Evolutionary conservation across 2,888 invertebrate species (phyloP).

Genomic region (Fragum sueziense): DNA sequence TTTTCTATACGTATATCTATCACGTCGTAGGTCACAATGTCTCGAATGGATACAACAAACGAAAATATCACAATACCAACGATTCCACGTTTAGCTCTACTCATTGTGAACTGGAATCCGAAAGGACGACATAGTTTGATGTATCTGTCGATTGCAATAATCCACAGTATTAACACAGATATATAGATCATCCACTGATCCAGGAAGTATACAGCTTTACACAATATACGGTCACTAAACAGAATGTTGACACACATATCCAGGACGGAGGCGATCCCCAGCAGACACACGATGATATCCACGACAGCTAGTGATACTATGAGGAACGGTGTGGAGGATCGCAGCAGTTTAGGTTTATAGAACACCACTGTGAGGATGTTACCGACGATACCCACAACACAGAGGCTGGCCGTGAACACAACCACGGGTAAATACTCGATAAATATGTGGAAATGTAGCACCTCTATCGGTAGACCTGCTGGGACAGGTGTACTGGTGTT

Average conservation of each 20-base stretch:
- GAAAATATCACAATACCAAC: slow-evolving; percentile 15
- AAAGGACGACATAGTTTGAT: slow-evolving; percentile 39
- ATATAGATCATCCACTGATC: slow-evolving; percentile 48
- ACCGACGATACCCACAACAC: slow-evolving; percentile 32
- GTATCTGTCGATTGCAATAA: slow-evolving; percentile 47
- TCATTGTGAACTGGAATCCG: slow-evolving; percentile 30
- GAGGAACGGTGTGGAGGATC: slow-evolving; percentile 32
- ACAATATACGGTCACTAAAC: slow-evolving; percentile 20
- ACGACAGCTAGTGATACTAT: slow-evolving; percentile 34
- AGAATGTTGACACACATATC: slow-evolving; percentile 37
- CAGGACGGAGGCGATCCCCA: slow-evolving; percentile 25
- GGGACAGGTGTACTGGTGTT: background rate
- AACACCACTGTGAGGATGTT: slow-evolving; percentile 44
- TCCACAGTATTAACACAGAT: slow-evolving; percentile 39
- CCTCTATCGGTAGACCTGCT: background rate
- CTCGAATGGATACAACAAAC: slow-evolving; percentile 27
- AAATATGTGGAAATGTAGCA: background rate
- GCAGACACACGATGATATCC: slow-evolving; percentile 38
- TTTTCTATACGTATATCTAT: slow-evolving; percentile 9
- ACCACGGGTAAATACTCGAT: slow-evolving; percentile 30
- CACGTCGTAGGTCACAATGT: slow-evolving; percentile 38
- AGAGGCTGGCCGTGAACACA: slow-evolving; percentile 6
- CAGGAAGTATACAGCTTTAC: slow-evolving; percentile 48
- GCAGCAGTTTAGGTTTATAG: slow-evolving; percentile 16
- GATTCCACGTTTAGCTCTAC: slow-evolving; percentile 13